Evolutionary conservation across 2,888 invertebrate species (phyloP), one percentile per base, ranked within the genome.

Genomic region (Cetonia aurata): DNA sequence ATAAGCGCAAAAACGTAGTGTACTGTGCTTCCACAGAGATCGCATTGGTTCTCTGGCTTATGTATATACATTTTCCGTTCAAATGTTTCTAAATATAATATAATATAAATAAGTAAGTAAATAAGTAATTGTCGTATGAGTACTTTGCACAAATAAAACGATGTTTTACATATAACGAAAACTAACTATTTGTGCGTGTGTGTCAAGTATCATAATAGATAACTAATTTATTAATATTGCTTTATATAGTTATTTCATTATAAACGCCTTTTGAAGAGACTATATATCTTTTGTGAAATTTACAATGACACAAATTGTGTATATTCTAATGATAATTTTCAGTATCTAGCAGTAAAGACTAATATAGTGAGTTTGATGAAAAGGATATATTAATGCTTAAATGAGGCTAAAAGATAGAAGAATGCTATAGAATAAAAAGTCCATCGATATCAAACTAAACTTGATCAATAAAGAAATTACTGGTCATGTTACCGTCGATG

Each of bases 11-110:
- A 62, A 69, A 56, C 41, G 68, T 71, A 71, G 71, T 65, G 65
- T 71, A 59, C 67, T 67, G 74, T 74, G 74, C 74, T 74, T 74
- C 74, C 74, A 74, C 66, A 65, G 67, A 65, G 67, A 65, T 60
- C 67, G 37, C 25, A 46, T 67, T 41, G 68, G 68, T 42, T 42
- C 42, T 60, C 70, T 67, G 60, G 70, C 70, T 70, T 70, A 25
- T 72, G 62, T 46, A 70, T 70, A 70, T 70, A 65, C 33, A 65
- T 50, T 52, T 65, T 50, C 62, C 17, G 50, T 65, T 65, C 50
- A 50, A 37, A 65, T 52, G 50, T 50, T 65, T 52, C 62, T 65
- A 65, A 48, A n/a, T n/a, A n/a, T n/a, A 62, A 52, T 52, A 41
- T 41, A 57, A 17, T 42, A 42, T 56, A 65, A 17, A 33, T 37